These are phyloP conservation scores for Drosophila mercatorum DNA, from an alignment of 2,888 invertebrate genomes.

Conservation along the genomic window DNA sequence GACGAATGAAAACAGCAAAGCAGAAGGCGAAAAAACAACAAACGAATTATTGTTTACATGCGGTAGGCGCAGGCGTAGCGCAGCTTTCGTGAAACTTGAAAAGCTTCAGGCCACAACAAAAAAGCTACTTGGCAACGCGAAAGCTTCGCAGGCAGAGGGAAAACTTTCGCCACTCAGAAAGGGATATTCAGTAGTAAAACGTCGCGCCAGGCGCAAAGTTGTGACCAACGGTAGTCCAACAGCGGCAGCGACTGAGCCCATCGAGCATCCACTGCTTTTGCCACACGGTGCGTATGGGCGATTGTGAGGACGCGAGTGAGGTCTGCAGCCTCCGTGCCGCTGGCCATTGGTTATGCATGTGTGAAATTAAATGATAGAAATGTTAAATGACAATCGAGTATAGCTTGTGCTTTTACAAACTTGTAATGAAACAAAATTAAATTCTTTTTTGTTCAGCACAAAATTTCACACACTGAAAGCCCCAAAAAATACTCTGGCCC, in stretches of 20 bases:
- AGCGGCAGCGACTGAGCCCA: conserved; percentile 20
- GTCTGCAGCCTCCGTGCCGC: conserved; percentile 25
- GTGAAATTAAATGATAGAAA: conserved; percentile 30
- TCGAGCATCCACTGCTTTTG: conserved; percentile 34
- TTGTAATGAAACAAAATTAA: conserved; percentile 34
- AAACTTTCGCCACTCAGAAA: conserved; percentile 24
- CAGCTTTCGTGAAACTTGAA: conserved; percentile 50
- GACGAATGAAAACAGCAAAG: conserved; percentile 50
- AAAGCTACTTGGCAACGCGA: conserved; percentile 43
- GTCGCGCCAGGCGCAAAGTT: conserved; percentile 59
- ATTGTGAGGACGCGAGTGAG: conserved; percentile 28
- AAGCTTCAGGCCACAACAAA: conserved; percentile 30
- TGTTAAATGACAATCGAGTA: conserved; percentile 15
- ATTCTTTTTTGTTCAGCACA: conserved; percentile 14
- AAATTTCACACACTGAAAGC: conserved; percentile 41
- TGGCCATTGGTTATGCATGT: conserved; percentile 29
- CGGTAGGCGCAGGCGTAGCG: conserved; percentile 59
- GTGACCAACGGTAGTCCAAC: conserved; percentile 39
- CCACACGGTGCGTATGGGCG: conserved; percentile 65
- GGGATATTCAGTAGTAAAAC: conserved; percentile 59
- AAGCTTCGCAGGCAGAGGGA: conserved; percentile 48
- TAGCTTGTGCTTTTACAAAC: conserved; percentile 49
- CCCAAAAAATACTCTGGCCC: conserved; percentile 16
- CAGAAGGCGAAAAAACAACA: conserved; percentile 40
- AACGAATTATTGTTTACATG: conserved; percentile 53